Evolutionary conservation across 2,797 vertebrate species (phyloP).

Genomic region (Gadopsis marmoratus): DNA sequence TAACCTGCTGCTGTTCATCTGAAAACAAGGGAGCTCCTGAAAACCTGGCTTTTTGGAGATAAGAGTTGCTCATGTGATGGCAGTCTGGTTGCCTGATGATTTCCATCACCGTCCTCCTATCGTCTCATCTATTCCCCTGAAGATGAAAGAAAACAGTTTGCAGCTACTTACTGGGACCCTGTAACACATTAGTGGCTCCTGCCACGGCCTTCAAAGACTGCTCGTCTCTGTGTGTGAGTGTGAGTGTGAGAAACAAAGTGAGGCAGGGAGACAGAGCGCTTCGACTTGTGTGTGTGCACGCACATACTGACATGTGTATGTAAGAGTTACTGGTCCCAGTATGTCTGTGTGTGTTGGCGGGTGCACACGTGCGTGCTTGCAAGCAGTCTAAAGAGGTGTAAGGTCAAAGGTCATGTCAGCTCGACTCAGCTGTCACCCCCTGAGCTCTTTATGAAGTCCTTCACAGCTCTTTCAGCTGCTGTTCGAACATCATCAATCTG

Average conservation of each 20-base stretch:
- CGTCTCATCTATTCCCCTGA: slow-evolving; percentile 73
- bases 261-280: slow-evolving; percentile 21
- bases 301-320: slow-evolving; percentile 18
- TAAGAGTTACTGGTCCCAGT: slow-evolving; percentile 36
- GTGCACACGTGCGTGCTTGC: slow-evolving; percentile 52
- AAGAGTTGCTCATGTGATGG: slow-evolving; percentile 62
- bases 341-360: slow-evolving; percentile 33
- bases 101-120: slow-evolving; percentile 64
- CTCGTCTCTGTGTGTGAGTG: slow-evolving; percentile 29
- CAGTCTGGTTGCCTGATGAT: slow-evolving; percentile 64
- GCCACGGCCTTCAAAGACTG: slow-evolving; percentile 61
- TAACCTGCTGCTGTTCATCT: slow-evolving; percentile 37
- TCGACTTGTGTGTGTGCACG: slow-evolving; percentile 8
- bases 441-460: slow-evolving; percentile 78
- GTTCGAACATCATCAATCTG: slow-evolving; percentile 76
- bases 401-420: slow-evolving; percentile 79
- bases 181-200: slow-evolving; percentile 75
- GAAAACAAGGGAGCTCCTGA: slow-evolving; percentile 65
- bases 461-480: slow-evolving; percentile 79
- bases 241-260: slow-evolving; percentile 10
- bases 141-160: slow-evolving; percentile 83
- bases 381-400: slow-evolving; percentile 80
- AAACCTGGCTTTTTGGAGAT: slow-evolving; percentile 75
- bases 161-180: slow-evolving; percentile 76
- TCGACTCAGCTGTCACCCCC: slow-evolving; percentile 77